A percentile compares a stretch with the other conserved stretches of the same genome.
These are phyloP conservation scores for Parthenolecanium corni DNA, from an alignment of 2,888 invertebrate genomes.

Conservation along the genomic window DNA sequence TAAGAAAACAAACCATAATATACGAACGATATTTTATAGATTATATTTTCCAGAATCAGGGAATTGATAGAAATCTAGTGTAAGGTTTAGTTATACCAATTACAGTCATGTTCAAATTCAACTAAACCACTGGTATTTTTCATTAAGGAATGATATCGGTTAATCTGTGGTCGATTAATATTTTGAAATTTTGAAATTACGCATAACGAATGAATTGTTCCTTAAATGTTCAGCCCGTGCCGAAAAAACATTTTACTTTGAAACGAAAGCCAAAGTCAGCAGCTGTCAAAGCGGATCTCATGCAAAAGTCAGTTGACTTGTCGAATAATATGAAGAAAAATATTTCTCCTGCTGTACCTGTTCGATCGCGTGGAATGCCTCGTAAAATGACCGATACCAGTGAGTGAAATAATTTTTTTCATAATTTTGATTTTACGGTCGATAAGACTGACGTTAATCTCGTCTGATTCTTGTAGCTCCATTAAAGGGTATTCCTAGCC, in stretches of 20 bases:
- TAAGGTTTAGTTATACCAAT: no score
- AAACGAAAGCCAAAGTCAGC: slow-evolving; percentile 93
- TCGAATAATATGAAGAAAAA: slow-evolving; percentile 79
- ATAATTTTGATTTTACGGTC: neutral
- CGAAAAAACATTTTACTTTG: slow-evolving; percentile 81
- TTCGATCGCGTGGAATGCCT: slow-evolving; percentile 77
- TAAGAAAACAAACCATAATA: no score
- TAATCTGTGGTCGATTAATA: slow-evolving; percentile 8
- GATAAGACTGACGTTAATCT: neutral
- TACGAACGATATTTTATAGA: no score
- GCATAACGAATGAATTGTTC: no score
- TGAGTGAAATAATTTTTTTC: slow-evolving; percentile 40
- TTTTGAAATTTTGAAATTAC: no score
- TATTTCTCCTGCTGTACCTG: slow-evolving; percentile 76
- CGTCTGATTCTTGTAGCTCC: slow-evolving; percentile 51
- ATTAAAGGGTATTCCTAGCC: slow-evolving; percentile 79
- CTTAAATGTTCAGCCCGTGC: slow-evolving; percentile 50
- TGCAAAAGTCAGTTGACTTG: slow-evolving; percentile 84
- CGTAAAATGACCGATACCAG: slow-evolving; percentile 94
- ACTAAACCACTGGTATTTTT: no score
- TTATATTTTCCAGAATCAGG: no score
- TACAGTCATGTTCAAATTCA: no score
- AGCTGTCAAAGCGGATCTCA: slow-evolving; percentile 70
- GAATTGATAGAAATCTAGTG: no score
- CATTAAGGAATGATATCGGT: neutral